A percentile compares a stretch with the other conserved stretches of the same genome.
Conservation (phyloP, 2,113 vertebrate species). For the Ochotona princeps region DNA sequence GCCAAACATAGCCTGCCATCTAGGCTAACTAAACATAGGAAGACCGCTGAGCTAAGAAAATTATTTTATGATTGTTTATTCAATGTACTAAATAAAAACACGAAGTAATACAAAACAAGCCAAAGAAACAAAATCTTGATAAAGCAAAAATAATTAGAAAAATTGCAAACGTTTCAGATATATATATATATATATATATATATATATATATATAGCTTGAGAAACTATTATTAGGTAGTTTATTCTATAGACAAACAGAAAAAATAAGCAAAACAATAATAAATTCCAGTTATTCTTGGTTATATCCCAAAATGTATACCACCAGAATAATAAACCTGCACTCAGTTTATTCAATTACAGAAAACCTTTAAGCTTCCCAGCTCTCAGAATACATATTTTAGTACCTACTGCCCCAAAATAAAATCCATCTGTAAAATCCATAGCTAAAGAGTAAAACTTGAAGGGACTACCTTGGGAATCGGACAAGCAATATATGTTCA, state of each 20-base stretch:
- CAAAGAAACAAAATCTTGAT: neutral
- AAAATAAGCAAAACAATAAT: neutral
- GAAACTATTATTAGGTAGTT: neutral
- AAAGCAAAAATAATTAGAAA: neutral
- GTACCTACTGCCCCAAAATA: neutral
- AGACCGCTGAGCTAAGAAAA: slow-evolving; percentile 55
- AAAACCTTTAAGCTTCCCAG: neutral
- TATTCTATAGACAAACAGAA: slow-evolving; percentile 1
- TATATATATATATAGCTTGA: too few species aligned
- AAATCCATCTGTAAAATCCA: neutral
- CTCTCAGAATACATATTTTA: neutral
- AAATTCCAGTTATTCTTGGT: neutral
- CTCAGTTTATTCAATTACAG: neutral
- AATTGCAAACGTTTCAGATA: neutral
- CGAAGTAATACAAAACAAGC: slow-evolving; percentile 8
- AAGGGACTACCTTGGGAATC: neutral
- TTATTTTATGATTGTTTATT: slow-evolving; percentile 40
- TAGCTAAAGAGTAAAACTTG: neutral
- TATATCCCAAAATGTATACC: neutral
- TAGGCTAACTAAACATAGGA: slow-evolving; percentile 63
- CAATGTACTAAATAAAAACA: slow-evolving; percentile 36
- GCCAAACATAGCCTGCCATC: slow-evolving; percentile 69
- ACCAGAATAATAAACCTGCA: neutral
- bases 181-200: neutral
- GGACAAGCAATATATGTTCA: neutral